Percentiles rank a stretch among this genome's conserved stretches.
These are phyloP conservation scores for Drepana falcataria DNA, from an alignment of 2,888 invertebrate species.

Conservation along the genomic window DNA sequence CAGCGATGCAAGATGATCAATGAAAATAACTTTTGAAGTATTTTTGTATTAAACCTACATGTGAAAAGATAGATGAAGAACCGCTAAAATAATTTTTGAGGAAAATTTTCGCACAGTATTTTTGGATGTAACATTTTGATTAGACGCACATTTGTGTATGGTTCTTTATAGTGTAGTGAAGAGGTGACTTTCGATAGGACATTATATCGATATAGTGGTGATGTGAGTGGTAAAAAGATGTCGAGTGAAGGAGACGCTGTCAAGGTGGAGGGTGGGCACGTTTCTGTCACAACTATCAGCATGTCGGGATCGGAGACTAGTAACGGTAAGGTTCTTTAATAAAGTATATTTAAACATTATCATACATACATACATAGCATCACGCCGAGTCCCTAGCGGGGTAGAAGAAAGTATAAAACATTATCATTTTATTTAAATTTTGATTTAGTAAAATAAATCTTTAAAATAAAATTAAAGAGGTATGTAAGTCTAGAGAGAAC, in stretches of 20 bases:
- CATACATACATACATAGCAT: background rate
- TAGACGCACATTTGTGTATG: conserved; percentile 33
- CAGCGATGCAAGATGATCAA: conserved; percentile 58
- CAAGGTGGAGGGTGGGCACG: conserved; percentile 78
- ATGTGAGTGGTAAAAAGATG: conserved; percentile 50
- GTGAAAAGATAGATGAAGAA: conserved; percentile 32
- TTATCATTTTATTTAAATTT: too few relatives aligned
- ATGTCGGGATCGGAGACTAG: conserved; percentile 80
- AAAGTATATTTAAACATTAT: background rate
- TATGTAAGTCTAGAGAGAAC: too few relatives aligned
- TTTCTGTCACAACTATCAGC: conserved; percentile 90
- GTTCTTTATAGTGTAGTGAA: conserved; percentile 60
- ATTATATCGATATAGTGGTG: conserved; percentile 47
- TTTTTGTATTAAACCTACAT: conserved; percentile 28
- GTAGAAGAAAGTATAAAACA: too few relatives aligned
- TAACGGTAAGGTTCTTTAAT: conserved; percentile 60
- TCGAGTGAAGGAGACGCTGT: conserved; percentile 68
- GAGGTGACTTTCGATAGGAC: conserved; percentile 38
- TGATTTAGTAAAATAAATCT: too few relatives aligned
- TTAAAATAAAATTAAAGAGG: too few relatives aligned
- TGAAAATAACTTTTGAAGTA: conserved; percentile 25
- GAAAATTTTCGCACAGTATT: conserved; percentile 38
- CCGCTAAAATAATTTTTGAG: conserved; percentile 41
- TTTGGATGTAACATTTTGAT: conserved; percentile 44
- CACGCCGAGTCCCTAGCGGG: too few relatives aligned